Percentiles rank a stretch among this genome's conserved stretches.
Conservation (phyloP, 2,113 vertebrate species). For the Stictonetta naevosa region DNA sequence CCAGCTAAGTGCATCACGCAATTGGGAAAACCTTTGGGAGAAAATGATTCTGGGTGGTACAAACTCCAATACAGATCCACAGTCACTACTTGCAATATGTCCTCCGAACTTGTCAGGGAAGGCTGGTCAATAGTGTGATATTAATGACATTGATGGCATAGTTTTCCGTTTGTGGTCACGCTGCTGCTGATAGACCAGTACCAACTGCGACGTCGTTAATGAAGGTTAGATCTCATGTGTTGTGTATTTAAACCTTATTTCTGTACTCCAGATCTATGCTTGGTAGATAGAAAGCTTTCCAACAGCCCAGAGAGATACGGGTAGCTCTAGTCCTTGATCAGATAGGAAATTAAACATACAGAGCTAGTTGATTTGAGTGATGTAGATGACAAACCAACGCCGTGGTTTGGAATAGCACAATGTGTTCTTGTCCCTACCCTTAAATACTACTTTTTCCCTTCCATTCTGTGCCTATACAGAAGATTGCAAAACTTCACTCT, state of each 20-base stretch:
- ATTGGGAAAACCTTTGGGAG: background rate
- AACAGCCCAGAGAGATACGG: background rate
- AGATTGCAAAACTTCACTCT: background rate
- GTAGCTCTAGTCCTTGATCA: background rate
- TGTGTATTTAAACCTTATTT: background rate
- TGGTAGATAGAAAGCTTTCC: background rate
- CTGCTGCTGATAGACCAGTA: background rate
- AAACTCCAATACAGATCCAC: background rate
- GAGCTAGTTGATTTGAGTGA: background rate
- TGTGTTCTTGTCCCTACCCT: background rate
- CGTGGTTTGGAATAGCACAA: background rate
- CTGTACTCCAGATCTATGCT: background rate
- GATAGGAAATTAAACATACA: background rate
- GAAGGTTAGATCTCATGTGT: background rate
- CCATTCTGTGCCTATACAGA: background rate
- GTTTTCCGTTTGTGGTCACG: background rate
- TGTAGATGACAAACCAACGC: background rate
- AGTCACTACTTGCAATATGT: background rate
- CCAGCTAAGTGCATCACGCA: background rate
- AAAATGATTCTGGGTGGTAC: background rate
- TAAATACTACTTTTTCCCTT: background rate
- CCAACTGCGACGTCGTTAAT: background rate
- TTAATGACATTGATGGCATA: background rate
- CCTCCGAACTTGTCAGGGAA: background rate
- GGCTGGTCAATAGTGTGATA: background rate